phyloP scores from a whole-genome alignment of 1,140 invertebrate genomes.

The Galleria mellonella region DNA sequence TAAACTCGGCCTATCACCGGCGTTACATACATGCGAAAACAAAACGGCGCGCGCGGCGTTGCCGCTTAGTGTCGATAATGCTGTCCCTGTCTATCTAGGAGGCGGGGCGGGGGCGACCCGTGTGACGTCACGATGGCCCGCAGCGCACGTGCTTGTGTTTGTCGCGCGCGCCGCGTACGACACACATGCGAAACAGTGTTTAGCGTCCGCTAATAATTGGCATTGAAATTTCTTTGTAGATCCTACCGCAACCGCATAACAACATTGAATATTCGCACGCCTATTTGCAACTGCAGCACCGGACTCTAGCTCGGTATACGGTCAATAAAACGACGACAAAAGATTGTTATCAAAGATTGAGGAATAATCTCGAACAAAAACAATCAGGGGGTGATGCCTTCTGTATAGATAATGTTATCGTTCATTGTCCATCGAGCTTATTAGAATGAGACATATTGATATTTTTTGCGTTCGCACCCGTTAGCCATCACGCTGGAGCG shows the following conservation, averaged over 20 bases:
- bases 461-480: constrained; percentile 22
- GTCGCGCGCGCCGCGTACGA: constrained; percentile 45
- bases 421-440: not conserved
- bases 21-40: constrained; percentile 53
- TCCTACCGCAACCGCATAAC: not conserved
- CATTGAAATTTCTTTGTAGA: constrained; percentile 46
- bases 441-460: not conserved
- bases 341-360: not conserved
- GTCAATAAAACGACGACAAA: no score
- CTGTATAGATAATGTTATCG: constrained; percentile 7
- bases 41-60: constrained; percentile 49
- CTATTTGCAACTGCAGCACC: no score
- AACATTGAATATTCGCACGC: no score
- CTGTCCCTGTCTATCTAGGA: constrained; percentile 29
- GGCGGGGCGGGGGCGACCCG: constrained; percentile 52
- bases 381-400: constrained; percentile 5
- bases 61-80: constrained; percentile 32
- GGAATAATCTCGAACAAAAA: constrained; percentile 7
- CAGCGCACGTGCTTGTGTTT: constrained; percentile 70
- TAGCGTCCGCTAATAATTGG: constrained; percentile 56
- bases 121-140: constrained; percentile 55
- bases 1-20: constrained; percentile 60
- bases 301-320: no score
- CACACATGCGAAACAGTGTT: constrained; percentile 50
- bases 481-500: constrained; percentile 40